These are phyloP conservation scores for Solen grandis DNA, from an alignment of 1,140 invertebrate genomes.

Conservation along the genomic window DNA sequence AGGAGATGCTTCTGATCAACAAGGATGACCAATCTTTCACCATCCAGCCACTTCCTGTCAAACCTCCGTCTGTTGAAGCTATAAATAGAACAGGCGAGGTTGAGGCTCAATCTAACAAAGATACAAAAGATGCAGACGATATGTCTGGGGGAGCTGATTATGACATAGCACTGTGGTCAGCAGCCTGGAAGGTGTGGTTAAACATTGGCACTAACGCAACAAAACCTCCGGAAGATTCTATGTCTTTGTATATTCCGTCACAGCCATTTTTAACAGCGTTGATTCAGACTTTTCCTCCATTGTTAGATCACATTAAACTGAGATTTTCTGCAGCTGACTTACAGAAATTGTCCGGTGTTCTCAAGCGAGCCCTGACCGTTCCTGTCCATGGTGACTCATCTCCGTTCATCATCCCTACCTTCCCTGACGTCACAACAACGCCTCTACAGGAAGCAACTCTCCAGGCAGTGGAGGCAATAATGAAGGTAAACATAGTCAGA, in stretches of 20 bases:
- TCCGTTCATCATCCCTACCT: constrained; percentile 87
- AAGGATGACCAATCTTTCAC: constrained; percentile 55
- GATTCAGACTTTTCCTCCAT: constrained; percentile 95
- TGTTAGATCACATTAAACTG: constrained; percentile 94
- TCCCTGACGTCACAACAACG: constrained; percentile 87
- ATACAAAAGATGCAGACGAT: constrained; percentile 48
- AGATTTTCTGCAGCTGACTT: constrained; percentile 89
- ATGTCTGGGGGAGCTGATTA: constrained; percentile 59
- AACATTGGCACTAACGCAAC: constrained; percentile 91
- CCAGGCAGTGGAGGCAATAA: constrained; percentile 89
- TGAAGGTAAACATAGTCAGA: too few relatives aligned
- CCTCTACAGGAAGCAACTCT: constrained; percentile 92
- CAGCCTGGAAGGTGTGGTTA: constrained; percentile 92
- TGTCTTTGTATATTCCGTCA: constrained; percentile 89
- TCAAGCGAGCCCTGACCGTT: constrained; percentile 89
- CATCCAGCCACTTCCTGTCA: constrained; percentile 56
- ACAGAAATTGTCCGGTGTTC: constrained; percentile 89
- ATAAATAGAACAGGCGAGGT: constrained; percentile 70
- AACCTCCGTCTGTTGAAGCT: constrained; percentile 68
- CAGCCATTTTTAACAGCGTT: constrained; percentile 95
- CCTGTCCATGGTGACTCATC: constrained; percentile 92
- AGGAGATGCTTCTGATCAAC: constrained; percentile 87
- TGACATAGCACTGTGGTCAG: constrained; percentile 85
- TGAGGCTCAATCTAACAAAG: constrained; percentile 29
- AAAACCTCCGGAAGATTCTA: constrained; percentile 82